These are phyloP conservation scores for Alexandromys oeconomus DNA, from an alignment of 2,797 vertebrate genomes.

Conservation along the genomic window DNA sequence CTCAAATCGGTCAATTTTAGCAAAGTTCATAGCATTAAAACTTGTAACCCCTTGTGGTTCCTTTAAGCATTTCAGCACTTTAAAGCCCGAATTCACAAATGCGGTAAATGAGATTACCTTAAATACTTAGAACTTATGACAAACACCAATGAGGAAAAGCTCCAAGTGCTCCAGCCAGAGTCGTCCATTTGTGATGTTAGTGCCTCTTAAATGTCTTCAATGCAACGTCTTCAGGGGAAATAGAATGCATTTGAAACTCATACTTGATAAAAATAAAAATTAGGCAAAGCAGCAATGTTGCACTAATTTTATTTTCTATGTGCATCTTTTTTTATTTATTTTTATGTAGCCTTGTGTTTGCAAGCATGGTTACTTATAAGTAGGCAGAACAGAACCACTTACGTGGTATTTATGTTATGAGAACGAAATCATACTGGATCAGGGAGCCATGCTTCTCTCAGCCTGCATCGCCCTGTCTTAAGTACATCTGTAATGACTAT, in stretches of 20 bases:
- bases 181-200: not conserved
- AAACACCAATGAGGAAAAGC: not conserved
- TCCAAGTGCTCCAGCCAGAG: not conserved
- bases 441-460: not conserved
- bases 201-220: not conserved
- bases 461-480: not conserved
- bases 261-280: constrained; percentile 28
- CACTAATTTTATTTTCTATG: constrained; percentile 8
- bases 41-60: not conserved
- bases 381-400: not conserved
- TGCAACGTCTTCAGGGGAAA: not conserved
- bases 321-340: not conserved
- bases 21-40: constrained; percentile 7
- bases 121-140: constrained; percentile 13
- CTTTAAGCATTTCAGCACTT: constrained; percentile 39
- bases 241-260: constrained; percentile 2
- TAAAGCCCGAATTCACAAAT: constrained; percentile 46
- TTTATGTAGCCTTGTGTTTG: not conserved
- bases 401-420: not conserved
- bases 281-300: not conserved
- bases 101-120: constrained; percentile 29
- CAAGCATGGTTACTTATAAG: constrained; percentile 1
- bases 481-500: not conserved
- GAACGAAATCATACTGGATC: not conserved
- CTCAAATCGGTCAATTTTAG: not conserved